Base-by-base conservation (phyloP, 2,797 vertebrate species). In the Ataeniobius toweri region DNA sequence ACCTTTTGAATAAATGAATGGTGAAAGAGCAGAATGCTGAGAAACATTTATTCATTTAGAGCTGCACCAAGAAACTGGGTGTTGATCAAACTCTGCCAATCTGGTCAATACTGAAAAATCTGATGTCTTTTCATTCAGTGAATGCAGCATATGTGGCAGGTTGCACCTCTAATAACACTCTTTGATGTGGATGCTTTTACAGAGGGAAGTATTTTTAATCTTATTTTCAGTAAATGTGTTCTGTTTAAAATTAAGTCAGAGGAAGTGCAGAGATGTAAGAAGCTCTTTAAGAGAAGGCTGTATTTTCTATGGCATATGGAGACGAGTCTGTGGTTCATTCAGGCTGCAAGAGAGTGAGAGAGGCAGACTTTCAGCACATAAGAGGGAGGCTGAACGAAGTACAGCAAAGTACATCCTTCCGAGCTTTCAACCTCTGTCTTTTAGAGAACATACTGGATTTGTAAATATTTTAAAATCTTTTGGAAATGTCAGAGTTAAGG, bases 1-100 rank as follows among this genome's bases (percentile, higher is more conserved):
- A 88, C 79, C 31, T 89, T 92, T 84, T 86, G 87, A 91, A 86
- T 90, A 93, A 92, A 88, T 89, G 90, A 83, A 92, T 85, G 88
- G 90, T 88, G 89, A 91, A 85, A 82, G 89, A 87, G 86, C 82
- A 76, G 82, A 83, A 88, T 83, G 76, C 73, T 83, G 81, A 80
- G 76, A 85, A 83, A 84, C 3, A 63, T 36, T 36, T 36, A 9
- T 20, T 3, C 14, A 3, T 63, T 63, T 36, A 31, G 61, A 63
- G 31, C 20, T 20, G 28, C 2, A 63, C 61, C 61, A 63, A 63
- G 16, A 18, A 36, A 31, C 26, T 61, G 6, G 59, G 14, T 61
- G 61, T 22, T 65, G 31, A 65, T 65, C 61, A 65, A 39, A 41
- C 5, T 55, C 53, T 55, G 20, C 53, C 53, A 7, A 24, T 55